phyloP scores from a whole-genome alignment of 64 coral and sea anemone genomes.

The Pocillopora verrucosa region DNA sequence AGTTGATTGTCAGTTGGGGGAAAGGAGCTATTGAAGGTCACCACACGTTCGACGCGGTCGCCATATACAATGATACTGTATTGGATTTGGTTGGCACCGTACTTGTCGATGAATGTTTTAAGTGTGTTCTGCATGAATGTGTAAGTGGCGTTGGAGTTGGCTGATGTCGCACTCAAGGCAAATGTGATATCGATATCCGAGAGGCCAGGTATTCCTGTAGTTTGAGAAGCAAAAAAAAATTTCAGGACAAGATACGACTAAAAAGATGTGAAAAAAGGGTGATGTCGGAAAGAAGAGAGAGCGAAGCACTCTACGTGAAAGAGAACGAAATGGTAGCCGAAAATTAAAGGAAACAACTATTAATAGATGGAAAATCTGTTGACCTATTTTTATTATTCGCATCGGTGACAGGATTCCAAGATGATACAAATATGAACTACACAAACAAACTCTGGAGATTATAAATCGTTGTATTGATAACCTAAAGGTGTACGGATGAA shows the following conservation, averaged over 20 bases:
- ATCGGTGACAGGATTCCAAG: too few species aligned
- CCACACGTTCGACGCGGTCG: constrained; percentile 1
- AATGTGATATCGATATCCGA: constrained; percentile 64
- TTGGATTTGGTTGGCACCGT: constrained; percentile 55
- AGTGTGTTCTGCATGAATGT: constrained; percentile 38
- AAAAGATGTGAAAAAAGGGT: too few species aligned
- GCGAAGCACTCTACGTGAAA: too few species aligned
- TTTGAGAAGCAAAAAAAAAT: neutral
- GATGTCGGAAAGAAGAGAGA: too few species aligned
- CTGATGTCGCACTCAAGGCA: constrained; percentile 60
- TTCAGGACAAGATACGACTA: neutral
- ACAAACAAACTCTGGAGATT: too few species aligned
- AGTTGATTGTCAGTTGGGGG: constrained; percentile 29
- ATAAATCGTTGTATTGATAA: too few species aligned
- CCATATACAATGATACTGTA: constrained; percentile 79
- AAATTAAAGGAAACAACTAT: too few species aligned
- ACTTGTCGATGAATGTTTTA: constrained; percentile 48
- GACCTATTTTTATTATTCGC: too few species aligned
- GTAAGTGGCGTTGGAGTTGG: constrained; percentile 26
- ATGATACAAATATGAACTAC: too few species aligned
- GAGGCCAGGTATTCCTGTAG: neutral
- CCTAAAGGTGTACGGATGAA: too few species aligned
- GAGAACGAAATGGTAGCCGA: too few species aligned
- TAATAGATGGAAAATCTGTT: too few species aligned
- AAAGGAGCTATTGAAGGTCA: constrained; percentile 56